phyloP scores from a whole-genome alignment of 2,113 vertebrate species.

The Lophochroa leadbeateri region DNA sequence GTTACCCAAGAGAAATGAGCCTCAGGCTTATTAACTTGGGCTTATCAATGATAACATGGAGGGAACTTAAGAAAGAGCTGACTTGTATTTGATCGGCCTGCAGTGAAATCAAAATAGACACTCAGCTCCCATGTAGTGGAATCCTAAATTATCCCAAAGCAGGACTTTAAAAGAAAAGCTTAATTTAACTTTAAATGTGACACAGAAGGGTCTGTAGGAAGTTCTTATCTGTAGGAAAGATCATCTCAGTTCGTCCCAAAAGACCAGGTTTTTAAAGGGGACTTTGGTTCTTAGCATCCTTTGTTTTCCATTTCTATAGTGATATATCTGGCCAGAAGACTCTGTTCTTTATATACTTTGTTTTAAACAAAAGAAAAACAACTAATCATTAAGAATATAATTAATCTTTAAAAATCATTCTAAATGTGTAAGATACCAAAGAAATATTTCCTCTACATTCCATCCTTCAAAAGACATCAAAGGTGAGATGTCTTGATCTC shows the following conservation, averaged over 20 bases:
- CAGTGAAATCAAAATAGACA: neutral
- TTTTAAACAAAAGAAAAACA: neutral
- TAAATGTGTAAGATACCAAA: neutral
- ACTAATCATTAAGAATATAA: neutral
- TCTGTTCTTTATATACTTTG: neutral
- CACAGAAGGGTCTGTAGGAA: neutral
- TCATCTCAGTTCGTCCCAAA: neutral
- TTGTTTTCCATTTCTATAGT: neutral
- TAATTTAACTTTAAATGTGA: neutral
- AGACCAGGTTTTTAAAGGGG: neutral
- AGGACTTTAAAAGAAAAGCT: neutral
- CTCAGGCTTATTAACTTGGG: neutral
- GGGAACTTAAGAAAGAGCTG: neutral
- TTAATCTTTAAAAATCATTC: neutral
- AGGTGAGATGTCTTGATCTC: neutral
- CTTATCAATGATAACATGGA: rapidly evolving
- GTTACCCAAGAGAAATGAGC: neutral
- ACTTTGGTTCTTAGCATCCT: neutral
- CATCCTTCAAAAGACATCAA: neutral
- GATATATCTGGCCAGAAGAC: neutral
- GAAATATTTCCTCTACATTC: neutral
- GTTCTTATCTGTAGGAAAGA: neutral
- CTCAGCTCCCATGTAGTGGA: neutral
- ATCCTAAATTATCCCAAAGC: neutral
- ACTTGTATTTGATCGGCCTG: neutral